Evolutionary conservation across 64 coral and sea anemone genomes (phyloP).

Genomic region (Catalaphyllia jardinei): DNA sequence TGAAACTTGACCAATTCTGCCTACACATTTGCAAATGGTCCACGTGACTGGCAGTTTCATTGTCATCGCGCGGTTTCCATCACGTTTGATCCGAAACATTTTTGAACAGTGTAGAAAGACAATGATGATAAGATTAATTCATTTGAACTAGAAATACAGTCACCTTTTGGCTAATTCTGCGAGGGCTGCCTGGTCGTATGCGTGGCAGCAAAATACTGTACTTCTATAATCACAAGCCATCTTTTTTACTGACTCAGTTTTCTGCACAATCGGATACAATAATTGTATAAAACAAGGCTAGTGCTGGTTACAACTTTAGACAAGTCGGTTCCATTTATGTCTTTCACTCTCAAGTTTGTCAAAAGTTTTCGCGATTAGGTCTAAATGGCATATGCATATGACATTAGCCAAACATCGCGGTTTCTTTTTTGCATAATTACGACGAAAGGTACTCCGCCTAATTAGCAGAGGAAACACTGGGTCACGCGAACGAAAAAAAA

Average conservation of each 20-base stretch:
- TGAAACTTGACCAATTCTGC: not conserved
- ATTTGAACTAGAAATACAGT: too few species aligned
- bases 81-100: too few species aligned
- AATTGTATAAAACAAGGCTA: not conserved
- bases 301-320: not conserved
- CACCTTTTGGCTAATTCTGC: too few species aligned
- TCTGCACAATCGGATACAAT: not conserved
- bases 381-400: not conserved
- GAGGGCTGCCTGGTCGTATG: too few species aligned
- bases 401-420: not conserved
- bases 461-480: not conserved
- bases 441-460: not conserved
- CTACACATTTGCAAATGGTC: not conserved
- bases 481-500: not conserved
- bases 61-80: not conserved
- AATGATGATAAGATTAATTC: too few species aligned
- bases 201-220: too few species aligned
- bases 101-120: too few species aligned
- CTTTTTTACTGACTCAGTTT: too few species aligned
- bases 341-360: not conserved
- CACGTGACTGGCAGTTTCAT: not conserved
- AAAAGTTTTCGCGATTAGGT: not conserved
- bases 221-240: too few species aligned
- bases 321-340: not conserved
- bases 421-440: not conserved